phyloP scores from a whole-genome alignment of 2,888 invertebrate species.

The Smittia sp. region DNA sequence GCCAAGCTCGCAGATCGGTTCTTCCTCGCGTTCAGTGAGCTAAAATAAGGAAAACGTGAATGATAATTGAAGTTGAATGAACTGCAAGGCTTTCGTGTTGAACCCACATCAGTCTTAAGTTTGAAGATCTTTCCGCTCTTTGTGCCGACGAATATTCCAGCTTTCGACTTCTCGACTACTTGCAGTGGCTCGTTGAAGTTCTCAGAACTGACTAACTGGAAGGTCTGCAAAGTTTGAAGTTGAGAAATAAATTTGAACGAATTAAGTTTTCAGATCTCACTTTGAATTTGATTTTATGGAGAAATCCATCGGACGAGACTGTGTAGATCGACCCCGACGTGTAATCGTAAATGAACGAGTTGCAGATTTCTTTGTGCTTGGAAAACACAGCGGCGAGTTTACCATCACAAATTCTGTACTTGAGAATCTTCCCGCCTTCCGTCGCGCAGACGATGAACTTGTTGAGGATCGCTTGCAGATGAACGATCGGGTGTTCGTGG shows the following conservation, averaged over 20 bases:
- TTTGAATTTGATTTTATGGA: constrained; percentile 50
- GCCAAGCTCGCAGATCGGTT: constrained; percentile 61
- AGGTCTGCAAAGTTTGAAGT: constrained; percentile 46
- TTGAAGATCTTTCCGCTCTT: constrained; percentile 68
- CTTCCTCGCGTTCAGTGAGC: constrained; percentile 45
- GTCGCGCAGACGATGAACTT: constrained; percentile 45
- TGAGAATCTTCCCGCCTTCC: constrained; percentile 51
- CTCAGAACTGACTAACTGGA: constrained; percentile 46
- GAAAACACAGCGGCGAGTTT: constrained; percentile 48
- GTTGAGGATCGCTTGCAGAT: constrained; percentile 10
- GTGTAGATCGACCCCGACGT: constrained; percentile 47
- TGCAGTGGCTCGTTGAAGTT: constrained; percentile 60
- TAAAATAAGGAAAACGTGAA: constrained; percentile 29
- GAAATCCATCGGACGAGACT: constrained; percentile 51
- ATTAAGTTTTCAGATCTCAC: constrained; percentile 44
- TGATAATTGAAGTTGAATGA: constrained; percentile 41
- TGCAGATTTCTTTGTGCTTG: constrained; percentile 48
- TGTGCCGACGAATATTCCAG: constrained; percentile 68
- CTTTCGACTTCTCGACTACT: constrained; percentile 73
- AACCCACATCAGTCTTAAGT: constrained; percentile 64
- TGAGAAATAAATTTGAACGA: background rate
- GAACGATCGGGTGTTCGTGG: constrained; percentile 32
- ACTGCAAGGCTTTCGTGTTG: background rate
- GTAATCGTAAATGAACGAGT: constrained; percentile 44
- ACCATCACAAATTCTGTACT: constrained; percentile 48